Conservation (phyloP, 1,140 invertebrate genomes). For the Schlechtendalia chinensis region DNA sequence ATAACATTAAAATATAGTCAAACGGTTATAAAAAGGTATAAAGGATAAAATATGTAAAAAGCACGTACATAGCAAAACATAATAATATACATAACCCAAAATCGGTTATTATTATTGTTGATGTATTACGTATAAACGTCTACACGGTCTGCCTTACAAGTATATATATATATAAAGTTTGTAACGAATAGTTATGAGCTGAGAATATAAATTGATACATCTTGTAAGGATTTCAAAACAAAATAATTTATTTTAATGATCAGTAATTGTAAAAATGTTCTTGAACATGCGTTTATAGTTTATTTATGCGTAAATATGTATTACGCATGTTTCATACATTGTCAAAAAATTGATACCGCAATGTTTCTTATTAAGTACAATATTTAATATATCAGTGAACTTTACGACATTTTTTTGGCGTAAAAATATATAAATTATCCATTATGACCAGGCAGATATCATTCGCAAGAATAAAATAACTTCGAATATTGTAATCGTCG, state of each 20-base stretch:
- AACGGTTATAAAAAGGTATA: not conserved
- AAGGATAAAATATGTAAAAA: not conserved
- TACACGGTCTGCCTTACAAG: too few relatives aligned
- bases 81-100: not conserved
- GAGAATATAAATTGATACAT: too few relatives aligned
- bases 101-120: not conserved
- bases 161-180: too few relatives aligned
- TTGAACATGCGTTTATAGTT: too few relatives aligned
- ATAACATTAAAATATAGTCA: not conserved
- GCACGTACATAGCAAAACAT: not conserved
- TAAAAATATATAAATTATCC: constrained; percentile 21
- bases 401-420: not conserved
- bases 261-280: too few relatives aligned
- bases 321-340: not conserved
- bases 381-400: not conserved
- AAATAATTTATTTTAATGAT: too few relatives aligned
- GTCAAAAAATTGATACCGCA: not conserved
- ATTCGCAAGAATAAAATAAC: not conserved
- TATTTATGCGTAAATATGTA: too few relatives aligned
- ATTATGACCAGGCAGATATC: not conserved
- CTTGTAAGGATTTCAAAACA: too few relatives aligned
- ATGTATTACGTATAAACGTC: not conserved
- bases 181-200: too few relatives aligned
- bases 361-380: constrained; percentile 1
- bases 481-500: too few relatives aligned